These are phyloP conservation scores for Ethmia dodecea DNA, from an alignment of 2,888 invertebrate species.

Conservation along the genomic window DNA sequence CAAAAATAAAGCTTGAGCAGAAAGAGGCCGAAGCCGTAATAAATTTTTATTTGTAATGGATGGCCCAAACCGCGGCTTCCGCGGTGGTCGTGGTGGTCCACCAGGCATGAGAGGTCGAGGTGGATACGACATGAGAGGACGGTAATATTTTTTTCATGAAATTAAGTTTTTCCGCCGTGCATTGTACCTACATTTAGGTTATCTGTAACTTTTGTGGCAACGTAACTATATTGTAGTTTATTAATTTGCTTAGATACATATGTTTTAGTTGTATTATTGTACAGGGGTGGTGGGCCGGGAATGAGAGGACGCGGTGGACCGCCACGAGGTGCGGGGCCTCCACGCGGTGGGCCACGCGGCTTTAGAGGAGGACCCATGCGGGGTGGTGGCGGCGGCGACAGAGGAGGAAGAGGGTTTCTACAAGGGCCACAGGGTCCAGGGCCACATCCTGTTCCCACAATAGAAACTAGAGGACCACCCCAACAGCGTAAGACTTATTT, in stretches of 20 bases:
- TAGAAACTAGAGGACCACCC: conserved; percentile 60
- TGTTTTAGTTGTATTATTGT: too few relatives aligned
- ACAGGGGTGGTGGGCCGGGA: conserved; percentile 52
- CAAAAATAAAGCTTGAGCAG: too few relatives aligned
- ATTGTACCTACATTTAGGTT: background rate
- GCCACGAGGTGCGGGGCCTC: conserved; percentile 37
- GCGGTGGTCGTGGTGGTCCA: conserved; percentile 65
- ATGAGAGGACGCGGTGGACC: conserved; percentile 66
- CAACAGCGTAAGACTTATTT: conserved; percentile 61
- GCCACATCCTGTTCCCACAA: conserved; percentile 68
- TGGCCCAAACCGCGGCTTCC: conserved; percentile 57
- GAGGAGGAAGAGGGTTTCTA: conserved; percentile 60
- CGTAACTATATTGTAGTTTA: too few relatives aligned
- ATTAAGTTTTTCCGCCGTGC: too few relatives aligned
- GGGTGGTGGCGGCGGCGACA: conserved; percentile 59
- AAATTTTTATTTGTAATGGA: too few relatives aligned
- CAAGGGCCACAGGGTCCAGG: conserved; percentile 68
- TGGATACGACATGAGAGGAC: conserved; percentile 68
- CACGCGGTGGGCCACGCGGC: conserved; percentile 58
- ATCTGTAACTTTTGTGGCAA: too few relatives aligned
- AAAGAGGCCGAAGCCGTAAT: too few relatives aligned
- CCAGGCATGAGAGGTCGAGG: conserved; percentile 58
- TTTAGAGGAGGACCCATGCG: conserved; percentile 66
- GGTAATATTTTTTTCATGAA: conserved; percentile 33
- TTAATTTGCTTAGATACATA: too few relatives aligned